A percentile compares a stretch with the other conserved stretches of the same genome.
phyloP scores from a whole-genome alignment of 2,113 vertebrate genomes.

The Sclerurus mexicanus region DNA sequence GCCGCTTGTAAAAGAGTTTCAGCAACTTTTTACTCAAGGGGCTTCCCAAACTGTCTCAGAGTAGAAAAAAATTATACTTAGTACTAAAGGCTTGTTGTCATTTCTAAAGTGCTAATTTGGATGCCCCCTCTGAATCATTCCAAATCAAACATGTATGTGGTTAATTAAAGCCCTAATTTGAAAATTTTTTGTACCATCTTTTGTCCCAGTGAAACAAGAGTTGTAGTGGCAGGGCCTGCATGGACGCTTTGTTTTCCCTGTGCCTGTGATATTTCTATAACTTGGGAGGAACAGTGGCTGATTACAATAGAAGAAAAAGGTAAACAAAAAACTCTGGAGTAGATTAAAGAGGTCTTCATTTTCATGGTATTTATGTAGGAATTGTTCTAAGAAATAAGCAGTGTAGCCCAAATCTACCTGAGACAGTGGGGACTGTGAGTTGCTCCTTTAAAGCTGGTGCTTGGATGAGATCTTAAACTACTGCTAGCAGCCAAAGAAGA shows the following conservation, averaged over 20 bases:
- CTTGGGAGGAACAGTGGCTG: neutral
- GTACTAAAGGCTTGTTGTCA: neutral
- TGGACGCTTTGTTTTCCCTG: neutral
- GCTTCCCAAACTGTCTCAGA: neutral
- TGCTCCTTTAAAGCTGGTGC: neutral
- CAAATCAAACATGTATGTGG: neutral
- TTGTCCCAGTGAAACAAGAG: neutral
- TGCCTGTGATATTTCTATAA: neutral
- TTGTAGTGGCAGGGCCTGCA: neutral
- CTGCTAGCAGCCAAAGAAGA: neutral
- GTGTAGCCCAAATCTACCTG: neutral
- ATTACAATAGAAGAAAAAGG: neutral
- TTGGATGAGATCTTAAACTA: neutral
- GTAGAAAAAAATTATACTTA: neutral
- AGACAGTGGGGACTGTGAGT: neutral
- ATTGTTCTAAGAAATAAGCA: neutral
- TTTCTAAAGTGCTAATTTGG: neutral
- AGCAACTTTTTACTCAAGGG: neutral
- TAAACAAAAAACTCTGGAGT: neutral
- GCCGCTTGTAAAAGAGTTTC: neutral
- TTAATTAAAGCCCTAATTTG: neutral
- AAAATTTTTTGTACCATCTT: neutral
- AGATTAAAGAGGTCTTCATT: neutral
- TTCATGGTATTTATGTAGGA: neutral
- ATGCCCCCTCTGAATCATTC: neutral